A percentile compares a stretch with the other conserved stretches of the same genome.
Conservation (phyloP, 2,797 vertebrate species). For the Cichlasoma orientale region DNA sequence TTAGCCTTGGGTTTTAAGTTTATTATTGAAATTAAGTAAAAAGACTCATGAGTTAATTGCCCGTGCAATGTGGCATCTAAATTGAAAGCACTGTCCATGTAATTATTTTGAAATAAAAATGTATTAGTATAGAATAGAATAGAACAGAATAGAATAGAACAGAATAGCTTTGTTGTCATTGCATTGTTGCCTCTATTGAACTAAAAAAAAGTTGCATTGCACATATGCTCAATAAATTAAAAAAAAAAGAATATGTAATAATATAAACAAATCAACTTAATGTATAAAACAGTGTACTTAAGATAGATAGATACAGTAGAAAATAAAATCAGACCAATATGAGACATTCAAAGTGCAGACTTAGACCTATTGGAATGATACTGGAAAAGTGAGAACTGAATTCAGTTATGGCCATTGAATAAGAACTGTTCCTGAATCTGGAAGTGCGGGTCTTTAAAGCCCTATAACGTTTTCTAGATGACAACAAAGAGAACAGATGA, state of each 20-base stretch:
- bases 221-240: not conserved
- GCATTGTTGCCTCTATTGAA: not conserved
- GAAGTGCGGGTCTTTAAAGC: not conserved
- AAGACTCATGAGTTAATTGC: slow-evolving; percentile 1
- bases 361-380: not conserved
- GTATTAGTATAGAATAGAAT: not conserved
- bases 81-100: slow-evolving; percentile 27
- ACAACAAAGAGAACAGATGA: not conserved
- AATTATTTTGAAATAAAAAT: slow-evolving; percentile 26
- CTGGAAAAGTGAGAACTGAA: not conserved
- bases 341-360: not conserved
- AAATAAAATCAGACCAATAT: not conserved
- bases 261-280: too few relatives aligned
- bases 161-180: not conserved
- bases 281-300: not conserved
- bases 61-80: slow-evolving; percentile 4
- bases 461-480: not conserved
- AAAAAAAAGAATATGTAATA: not conserved
- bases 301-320: not conserved
- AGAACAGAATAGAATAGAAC: too few relatives aligned
- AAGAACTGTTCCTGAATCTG: not conserved
- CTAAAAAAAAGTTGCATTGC: not conserved
- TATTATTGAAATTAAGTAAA: not conserved
- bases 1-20: not conserved
- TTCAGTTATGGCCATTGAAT: not conserved